Base-by-base conservation (phyloP, 2,888 invertebrate genomes). In the Thelaira solivaga region DNA sequence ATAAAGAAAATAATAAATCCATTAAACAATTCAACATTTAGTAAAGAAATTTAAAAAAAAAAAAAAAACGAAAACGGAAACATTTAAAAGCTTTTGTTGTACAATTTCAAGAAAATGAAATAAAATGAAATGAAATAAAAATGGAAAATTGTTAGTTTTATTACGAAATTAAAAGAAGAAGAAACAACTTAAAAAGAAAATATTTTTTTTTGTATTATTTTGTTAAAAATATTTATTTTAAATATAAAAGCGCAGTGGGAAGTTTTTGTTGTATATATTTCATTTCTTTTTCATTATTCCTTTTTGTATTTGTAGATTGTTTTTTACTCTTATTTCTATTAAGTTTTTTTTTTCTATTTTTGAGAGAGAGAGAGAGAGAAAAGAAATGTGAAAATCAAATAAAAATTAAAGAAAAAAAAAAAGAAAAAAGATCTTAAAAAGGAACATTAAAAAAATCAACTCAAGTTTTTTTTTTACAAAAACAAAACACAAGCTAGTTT, bases 161-260 rank as follows among this genome's bases (percentile, higher is more conserved):
- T 55, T 69, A 81, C 43, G 71, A 80, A 53, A 69, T 18, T 13
- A 31, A 53, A 45, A 20, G 8, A 43, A 43, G 65, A 57, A 45
- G 49, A 59, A 0, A 10, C 16, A 29, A 45, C 22, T 22, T 82
- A 81, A 82, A 82, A 80, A 82, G 77, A 76, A 73, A 20, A 67
- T 78, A 77, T 80, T 71, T 69, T 80, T 78, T 36, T 61, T 76
- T 55, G 57, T 71, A 62, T 73, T 68, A 69, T 81, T 64, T 61
- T 71, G 61, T 78, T 71, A 77, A 67, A 76, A 74, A 67, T 72
- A 64, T 75, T 68, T 16, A 39, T 53, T 81, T 86, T 84, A 83
- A 83, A 84, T 86, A 83, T 85, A 82, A 85, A 88, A 88, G 88
- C 88, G 88, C 88, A 88, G 88, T 88, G 88, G 88, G 88, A 88